These are phyloP conservation scores for Ryuthela nishihirai DNA, from an alignment of 2,888 invertebrate genomes.

Conservation along the genomic window DNA sequence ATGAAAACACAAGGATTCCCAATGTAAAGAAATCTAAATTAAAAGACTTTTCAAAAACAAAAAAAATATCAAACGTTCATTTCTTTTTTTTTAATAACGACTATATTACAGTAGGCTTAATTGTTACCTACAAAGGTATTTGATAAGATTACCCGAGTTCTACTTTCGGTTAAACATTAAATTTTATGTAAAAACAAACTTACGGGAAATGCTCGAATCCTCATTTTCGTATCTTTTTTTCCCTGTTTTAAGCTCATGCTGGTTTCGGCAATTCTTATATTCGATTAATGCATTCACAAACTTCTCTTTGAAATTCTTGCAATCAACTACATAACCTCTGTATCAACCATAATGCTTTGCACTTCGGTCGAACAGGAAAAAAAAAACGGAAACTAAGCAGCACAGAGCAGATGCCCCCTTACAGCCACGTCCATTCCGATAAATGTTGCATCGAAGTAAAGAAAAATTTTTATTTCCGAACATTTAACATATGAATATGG, in stretches of 20 bases:
- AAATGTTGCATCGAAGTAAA: too few species aligned
- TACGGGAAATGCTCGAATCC: conserved; percentile 56
- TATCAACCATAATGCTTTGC: conserved; percentile 29
- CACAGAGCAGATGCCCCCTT: too few species aligned
- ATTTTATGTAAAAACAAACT: conserved; percentile 42
- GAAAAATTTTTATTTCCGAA: too few species aligned
- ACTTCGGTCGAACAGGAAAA: too few species aligned
- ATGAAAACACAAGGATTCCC: too few species aligned
- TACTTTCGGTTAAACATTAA: background rate
- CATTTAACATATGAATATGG: too few species aligned
- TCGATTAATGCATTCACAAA: too few species aligned
- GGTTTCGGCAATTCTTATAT: conserved; percentile 12
- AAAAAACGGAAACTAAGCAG: too few species aligned
- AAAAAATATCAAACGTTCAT: background rate
- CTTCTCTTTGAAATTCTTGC: background rate
- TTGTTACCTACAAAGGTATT: background rate
- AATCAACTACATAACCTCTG: conserved; percentile 18
- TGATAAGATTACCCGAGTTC: background rate
- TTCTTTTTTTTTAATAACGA: background rate
- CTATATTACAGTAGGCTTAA: background rate
- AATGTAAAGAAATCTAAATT: background rate
- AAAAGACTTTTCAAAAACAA: background rate
- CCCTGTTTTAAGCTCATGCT: conserved; percentile 42
- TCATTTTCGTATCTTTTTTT: conserved; percentile 50
- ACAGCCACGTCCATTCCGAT: too few species aligned